A percentile compares a stretch with the other conserved stretches of the same genome.
Conservation (phyloP, 2,113 vertebrate species). For the Tylochromis polylepis region DNA sequence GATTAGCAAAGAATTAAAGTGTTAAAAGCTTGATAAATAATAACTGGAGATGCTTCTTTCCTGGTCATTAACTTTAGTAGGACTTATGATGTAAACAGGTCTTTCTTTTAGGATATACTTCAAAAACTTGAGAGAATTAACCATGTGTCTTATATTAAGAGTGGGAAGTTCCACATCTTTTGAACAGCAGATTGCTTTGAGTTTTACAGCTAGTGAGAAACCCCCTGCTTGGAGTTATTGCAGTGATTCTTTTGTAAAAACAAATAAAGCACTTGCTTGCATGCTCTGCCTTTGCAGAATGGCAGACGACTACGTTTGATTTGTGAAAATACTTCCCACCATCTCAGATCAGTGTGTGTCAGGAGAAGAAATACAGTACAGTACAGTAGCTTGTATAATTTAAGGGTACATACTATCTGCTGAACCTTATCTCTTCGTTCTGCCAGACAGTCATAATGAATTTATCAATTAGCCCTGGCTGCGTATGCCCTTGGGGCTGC, state of each 20-base stretch:
- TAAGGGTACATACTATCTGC: conserved; percentile 1
- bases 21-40: not conserved
- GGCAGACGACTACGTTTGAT: not conserved
- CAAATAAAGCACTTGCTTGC: not conserved
- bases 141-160: not conserved
- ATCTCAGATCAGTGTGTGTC: not conserved
- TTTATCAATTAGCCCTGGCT: conserved; percentile 55
- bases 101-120: not conserved
- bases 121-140: not conserved
- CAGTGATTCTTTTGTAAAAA: not conserved
- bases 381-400: not conserved
- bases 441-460: conserved; percentile 54
- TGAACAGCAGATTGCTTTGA: not conserved
- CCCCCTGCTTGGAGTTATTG: not conserved
- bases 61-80: not conserved
- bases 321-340: not conserved
- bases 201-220: not conserved
- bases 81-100: not conserved
- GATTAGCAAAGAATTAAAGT: not conserved
- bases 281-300: not conserved
- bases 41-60: not conserved
- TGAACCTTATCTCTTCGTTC: conserved; percentile 25
- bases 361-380: not conserved
- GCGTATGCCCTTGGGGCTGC: conserved; percentile 31
- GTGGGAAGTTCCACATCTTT: not conserved